Percentiles rank a stretch among this genome's conserved stretches.
phyloP scores from a whole-genome alignment of 2,888 invertebrate genomes.

The Labia minor region DNA sequence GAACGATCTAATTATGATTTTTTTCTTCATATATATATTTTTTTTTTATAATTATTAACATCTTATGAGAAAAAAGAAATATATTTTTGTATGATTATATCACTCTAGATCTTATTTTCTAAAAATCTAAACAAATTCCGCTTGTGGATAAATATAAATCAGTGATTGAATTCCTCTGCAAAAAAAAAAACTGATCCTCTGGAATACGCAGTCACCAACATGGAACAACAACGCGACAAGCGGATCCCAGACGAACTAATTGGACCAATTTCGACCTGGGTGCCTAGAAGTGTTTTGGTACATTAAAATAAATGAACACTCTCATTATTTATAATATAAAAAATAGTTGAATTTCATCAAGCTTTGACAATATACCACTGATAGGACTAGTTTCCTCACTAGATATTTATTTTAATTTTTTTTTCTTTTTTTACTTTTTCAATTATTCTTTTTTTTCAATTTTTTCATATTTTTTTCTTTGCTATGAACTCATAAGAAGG shows the following conservation, averaged over 20 bases:
- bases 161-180: not conserved
- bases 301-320: constrained; percentile 13
- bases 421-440: not conserved
- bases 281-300: not conserved
- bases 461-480: not conserved
- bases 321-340: constrained; percentile 13
- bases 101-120: not conserved
- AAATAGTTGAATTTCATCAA: not conserved
- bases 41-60: not conserved
- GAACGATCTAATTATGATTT: not conserved
- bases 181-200: not conserved
- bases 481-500: not conserved
- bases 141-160: not conserved
- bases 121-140: not conserved
- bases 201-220: not conserved
- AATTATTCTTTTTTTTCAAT: not conserved
- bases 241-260: not conserved
- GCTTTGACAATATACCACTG: constrained; percentile 8
- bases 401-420: not conserved
- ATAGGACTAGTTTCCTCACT: constrained; percentile 13
- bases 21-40: too few relatives aligned
- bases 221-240: constrained; percentile 6
- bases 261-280: not conserved
- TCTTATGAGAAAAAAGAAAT: not conserved
- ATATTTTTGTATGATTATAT: constrained; percentile 3